Conservation (phyloP, 2,797 vertebrate species). For the Pogonophryne albipinna region DNA sequence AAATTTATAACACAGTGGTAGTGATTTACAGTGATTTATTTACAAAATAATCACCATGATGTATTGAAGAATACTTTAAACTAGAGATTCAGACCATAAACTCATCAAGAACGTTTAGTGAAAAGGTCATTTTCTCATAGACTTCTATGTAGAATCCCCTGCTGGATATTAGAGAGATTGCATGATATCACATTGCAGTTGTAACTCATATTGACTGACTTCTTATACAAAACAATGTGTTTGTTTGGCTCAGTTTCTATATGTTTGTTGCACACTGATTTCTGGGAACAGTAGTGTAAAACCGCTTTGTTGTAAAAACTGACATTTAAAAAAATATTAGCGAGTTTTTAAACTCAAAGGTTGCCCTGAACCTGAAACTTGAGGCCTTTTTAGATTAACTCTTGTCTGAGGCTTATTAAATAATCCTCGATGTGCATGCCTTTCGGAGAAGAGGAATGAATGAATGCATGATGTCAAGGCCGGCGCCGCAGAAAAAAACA, state of each 20-base stretch:
- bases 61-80: too few species aligned
- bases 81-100: too few species aligned
- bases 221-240: background rate
- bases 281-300: background rate
- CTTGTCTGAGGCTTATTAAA: constrained; percentile 14
- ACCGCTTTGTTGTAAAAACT: background rate
- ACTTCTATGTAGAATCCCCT: too few species aligned
- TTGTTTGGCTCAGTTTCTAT: background rate
- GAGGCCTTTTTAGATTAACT: constrained; percentile 9
- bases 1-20: too few species aligned
- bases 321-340: background rate
- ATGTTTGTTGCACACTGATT: background rate
- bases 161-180: too few species aligned
- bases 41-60: too few species aligned
- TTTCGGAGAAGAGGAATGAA: constrained; percentile 35
- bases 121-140: too few species aligned
- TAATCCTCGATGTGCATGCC: background rate
- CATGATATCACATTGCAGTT: background rate
- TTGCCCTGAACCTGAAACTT: background rate
- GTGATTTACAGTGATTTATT: too few species aligned
- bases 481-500: background rate
- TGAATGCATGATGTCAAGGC: constrained; percentile 34
- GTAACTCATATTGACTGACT: background rate
- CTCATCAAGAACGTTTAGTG: too few species aligned
- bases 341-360: background rate